Evolutionary conservation across 2,888 invertebrate genomes (phyloP), one percentile per base, ranked within the genome.

Genomic region (Proisotoma minuta): DNA sequence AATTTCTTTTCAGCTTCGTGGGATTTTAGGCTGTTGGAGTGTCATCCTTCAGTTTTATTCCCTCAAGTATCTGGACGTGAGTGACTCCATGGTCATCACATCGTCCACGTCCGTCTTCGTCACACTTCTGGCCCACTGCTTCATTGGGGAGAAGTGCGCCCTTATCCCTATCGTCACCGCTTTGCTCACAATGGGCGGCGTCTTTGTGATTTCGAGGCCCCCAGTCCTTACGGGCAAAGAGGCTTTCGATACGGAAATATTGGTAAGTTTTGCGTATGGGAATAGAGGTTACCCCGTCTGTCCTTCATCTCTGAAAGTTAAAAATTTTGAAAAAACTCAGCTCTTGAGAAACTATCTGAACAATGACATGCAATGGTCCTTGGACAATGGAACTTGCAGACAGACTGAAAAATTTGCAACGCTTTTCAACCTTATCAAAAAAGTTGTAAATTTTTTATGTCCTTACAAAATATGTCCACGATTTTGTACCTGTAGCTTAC

Each of bases 81-180:
- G 48, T 18, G 62, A 62, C 27, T 62, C 62, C 20, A 62, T 62
- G 62, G 62, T 62, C 24, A 62, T 62, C n/a, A 62, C 62, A 2
- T 58, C 58, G 12, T 51, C 51, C 15, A 62, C 62, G 12, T 52
- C 52, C 22, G 58, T 62, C n/a, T 62, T 62, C 22, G 62, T 62
- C 3, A 58, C 62, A 1, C 34, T 62, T 20, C 23, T 62, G 48
- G 62, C 62, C n/a, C 58, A 62, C 28, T 58, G 57, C 26, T 62
- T 62, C 26, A 62, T 62, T 26, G 57, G 62, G 1, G 62, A 62
- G 28, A 43, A 48, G 27, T 62, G 62, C 48, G 58, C 62, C 1
- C 12, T 62, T 15, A 40, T 62, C n/a, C 62, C 62, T 2, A 53
- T 62, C 15, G 24, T 62, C 18, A 62, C 58, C 3, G 58, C 62